Base-by-base conservation (phyloP, 2,797 vertebrate species). In the Telmatherina bonti region DNA sequence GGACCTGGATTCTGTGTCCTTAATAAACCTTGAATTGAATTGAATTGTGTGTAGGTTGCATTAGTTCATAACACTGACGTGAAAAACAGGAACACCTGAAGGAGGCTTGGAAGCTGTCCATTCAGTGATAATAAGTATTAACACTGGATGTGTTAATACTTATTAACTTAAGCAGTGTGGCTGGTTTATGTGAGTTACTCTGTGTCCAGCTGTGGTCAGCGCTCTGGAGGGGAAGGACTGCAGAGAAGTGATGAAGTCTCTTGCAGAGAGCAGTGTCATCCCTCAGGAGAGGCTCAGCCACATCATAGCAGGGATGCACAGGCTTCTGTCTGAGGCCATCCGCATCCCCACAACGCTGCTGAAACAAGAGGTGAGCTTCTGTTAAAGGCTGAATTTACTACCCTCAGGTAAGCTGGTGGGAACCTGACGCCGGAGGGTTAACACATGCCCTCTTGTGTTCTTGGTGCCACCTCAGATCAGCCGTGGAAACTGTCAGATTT, bases 201-300 rank as follows among this genome's bases (percentile, higher is more conserved):
- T 76, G 52, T 73, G 9, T 70, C 10, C 81, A 98, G 97, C 94
- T 60, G 93, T 96, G 45, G 94, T 97, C 45, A 92, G 90, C 26
- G 94, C 93, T 5, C 63, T 96, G 70, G 94, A 95, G 85, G 96
- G 94, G 65, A 96, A 94, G 74, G 94, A 96, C 80, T 93, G 94
- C 91, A 91, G 85, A 56, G 94, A 95, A 20, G 81, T 87, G 24
- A 83, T 96, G 86, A 90, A 83, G 72, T 72, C 87, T 1, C 91
- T 96, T 58, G 88, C 91, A 12, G 93, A 95, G 73, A 93, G 77
- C 68, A 82, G 82, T 16, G 30, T 77, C 24, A 56, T 97, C n/a
- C 87, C 95, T 1, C 94, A 96, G 77, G 93, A 96, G 9, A 92
- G 92, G 58, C 93, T 96, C 58, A 88, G 92, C 67, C 88, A 93